phyloP scores from a whole-genome alignment of 1,140 invertebrate species.

The Metopolophium dirhodum region DNA sequence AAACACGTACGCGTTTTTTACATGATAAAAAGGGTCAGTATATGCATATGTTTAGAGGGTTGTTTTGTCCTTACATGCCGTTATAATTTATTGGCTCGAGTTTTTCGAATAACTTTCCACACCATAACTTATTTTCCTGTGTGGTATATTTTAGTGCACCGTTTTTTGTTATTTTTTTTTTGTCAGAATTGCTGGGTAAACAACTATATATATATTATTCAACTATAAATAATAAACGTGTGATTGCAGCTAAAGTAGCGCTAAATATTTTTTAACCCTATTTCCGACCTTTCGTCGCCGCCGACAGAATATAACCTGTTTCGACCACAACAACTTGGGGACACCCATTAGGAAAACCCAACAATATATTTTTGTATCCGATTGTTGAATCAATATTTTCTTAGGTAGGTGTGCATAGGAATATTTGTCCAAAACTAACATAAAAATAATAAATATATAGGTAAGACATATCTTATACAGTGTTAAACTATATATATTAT shows the following conservation, averaged over 20 bases:
- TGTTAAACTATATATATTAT: no score
- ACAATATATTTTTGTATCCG: background rate
- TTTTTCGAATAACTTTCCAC: conserved; percentile 51
- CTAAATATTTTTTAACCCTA: conserved; percentile 56
- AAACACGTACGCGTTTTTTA: conserved; percentile 37
- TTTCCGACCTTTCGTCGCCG: conserved; percentile 52
- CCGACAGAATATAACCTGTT: conserved; percentile 11
- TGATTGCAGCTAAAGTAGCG: conserved; percentile 48
- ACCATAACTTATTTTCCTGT: conserved; percentile 45
- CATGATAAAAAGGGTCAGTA: conserved; percentile 50
- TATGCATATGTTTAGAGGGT: conserved; percentile 55
- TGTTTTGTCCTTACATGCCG: conserved; percentile 47
- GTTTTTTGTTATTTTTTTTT: conserved; percentile 24
- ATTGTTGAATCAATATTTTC: conserved; percentile 11
- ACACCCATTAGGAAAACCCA: background rate
- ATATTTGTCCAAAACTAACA: background rate
- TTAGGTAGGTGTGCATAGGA: background rate
- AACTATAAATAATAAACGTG: conserved; percentile 53
- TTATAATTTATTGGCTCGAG: conserved; percentile 50
- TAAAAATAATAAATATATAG: background rate
- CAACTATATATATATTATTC: conserved; percentile 21
- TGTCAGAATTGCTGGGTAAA: background rate
- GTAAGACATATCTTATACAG: background rate
- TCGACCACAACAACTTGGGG: conserved; percentile 15
- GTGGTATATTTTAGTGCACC: conserved; percentile 19